A percentile compares a stretch with the other conserved stretches of the same genome.
These are phyloP conservation scores for Oreotragus oreotragus DNA, from an alignment of 2,113 vertebrate species.

Conservation along the genomic window DNA sequence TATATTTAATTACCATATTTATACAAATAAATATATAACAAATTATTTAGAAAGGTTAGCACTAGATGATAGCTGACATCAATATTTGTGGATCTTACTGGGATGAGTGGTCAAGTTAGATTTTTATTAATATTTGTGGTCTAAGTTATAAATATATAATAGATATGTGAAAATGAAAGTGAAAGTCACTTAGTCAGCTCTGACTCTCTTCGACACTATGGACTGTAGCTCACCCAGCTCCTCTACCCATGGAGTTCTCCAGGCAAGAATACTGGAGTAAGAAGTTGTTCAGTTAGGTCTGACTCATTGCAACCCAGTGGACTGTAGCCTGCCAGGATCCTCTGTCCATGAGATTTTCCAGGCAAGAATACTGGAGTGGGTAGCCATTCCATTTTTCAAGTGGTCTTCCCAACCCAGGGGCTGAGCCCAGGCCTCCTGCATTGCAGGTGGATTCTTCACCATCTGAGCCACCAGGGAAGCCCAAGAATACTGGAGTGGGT, in stretches of 20 bases:
- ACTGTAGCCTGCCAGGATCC: not conserved
- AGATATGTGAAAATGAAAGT: not conserved
- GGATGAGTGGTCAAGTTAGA: not conserved
- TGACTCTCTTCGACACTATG: not conserved
- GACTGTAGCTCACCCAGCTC: not conserved
- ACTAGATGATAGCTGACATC: not conserved
- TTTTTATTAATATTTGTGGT: not conserved
- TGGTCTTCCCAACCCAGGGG: not conserved
- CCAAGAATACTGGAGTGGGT: not conserved
- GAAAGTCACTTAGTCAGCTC: not conserved
- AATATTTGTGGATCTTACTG: not conserved
- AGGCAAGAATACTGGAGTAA: not conserved
- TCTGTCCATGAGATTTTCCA: not conserved
- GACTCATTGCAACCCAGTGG: not conserved
- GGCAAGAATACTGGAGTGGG: not conserved
- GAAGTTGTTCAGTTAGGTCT: not conserved
- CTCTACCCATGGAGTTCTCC: not conserved
- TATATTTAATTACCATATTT: not conserved
- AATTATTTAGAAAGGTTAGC: not conserved
- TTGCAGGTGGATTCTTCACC: not conserved
- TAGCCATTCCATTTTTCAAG: not conserved
- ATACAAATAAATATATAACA: not conserved
- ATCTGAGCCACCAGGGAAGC: not conserved
- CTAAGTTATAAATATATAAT: not conserved
- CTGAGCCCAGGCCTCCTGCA: not conserved